Percentiles rank a stretch among this genome's conserved stretches.
phyloP scores from a whole-genome alignment of 2,113 vertebrate genomes.

The Scomber colias region DNA sequence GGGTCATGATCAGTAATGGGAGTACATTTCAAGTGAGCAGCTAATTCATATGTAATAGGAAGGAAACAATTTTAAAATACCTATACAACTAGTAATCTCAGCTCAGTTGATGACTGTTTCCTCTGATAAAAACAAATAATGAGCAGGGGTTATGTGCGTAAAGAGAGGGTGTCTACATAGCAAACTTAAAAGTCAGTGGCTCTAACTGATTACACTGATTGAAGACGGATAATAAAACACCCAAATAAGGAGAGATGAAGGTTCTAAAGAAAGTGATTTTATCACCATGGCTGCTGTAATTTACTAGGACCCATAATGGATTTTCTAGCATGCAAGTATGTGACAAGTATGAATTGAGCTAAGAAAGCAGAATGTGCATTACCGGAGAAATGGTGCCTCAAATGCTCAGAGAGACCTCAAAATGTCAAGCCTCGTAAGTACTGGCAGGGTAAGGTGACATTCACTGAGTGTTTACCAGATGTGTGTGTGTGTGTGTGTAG shows the following conservation, averaged over 20 bases:
- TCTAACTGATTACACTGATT: conserved; percentile 25
- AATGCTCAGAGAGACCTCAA: background rate
- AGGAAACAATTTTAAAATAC: conserved; percentile 34
- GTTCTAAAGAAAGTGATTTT: conserved; percentile 14
- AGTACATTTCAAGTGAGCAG: conserved; percentile 12
- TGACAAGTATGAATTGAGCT: background rate
- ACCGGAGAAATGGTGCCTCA: background rate
- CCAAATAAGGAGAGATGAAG: conserved; percentile 40
- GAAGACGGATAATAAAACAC: conserved; percentile 26
- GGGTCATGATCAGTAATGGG: conserved; percentile 3
- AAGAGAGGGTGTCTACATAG: conserved; percentile 18
- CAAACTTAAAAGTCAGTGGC: conserved; percentile 41
- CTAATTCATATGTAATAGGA: conserved; percentile 2
- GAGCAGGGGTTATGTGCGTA: background rate
- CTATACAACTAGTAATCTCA: conserved; percentile 37
- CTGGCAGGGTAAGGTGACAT: background rate
- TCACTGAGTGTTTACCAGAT: background rate
- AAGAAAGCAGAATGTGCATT: background rate
- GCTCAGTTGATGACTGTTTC: conserved; percentile 36
- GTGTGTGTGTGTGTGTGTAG: background rate
- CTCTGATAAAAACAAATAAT: conserved; percentile 48
- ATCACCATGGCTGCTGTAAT: conserved; percentile 18
- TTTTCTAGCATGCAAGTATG: background rate
- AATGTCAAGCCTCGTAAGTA: background rate
- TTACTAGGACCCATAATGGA: background rate